Percentiles rank a stretch among this genome's conserved stretches.
These are phyloP conservation scores for Zophobas morio DNA, from an alignment of 1,140 invertebrate species.

Conservation along the genomic window DNA sequence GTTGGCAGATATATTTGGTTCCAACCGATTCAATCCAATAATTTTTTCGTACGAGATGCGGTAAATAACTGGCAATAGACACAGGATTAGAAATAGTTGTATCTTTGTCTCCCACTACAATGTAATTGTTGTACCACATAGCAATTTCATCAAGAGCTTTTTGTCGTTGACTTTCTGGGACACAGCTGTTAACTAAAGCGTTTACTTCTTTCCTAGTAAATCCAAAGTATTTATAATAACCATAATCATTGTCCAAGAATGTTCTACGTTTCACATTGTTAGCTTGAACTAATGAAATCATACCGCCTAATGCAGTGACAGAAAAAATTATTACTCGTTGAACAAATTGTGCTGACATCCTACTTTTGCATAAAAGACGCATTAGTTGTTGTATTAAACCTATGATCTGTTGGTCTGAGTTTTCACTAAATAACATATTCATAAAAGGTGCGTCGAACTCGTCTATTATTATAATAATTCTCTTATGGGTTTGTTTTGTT, in stretches of 20 bases:
- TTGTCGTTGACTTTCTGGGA: neutral
- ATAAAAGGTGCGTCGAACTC: neutral
- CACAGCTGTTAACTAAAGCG: neutral
- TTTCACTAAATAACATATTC: neutral
- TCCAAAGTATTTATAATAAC: neutral
- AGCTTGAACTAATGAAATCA: neutral
- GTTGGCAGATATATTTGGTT: neutral
- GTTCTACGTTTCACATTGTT: neutral
- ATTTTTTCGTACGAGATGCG: neutral
- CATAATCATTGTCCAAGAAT: neutral
- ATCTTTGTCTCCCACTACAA: neutral
- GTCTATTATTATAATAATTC: neutral
- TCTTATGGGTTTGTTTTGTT: neutral
- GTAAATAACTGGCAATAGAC: neutral
- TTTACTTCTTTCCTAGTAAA: neutral
- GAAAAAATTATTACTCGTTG: neutral
- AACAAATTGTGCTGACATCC: neutral
- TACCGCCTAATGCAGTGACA: neutral
- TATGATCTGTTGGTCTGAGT: neutral
- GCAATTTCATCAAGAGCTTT: constrained; percentile 2
- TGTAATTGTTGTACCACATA: neutral
- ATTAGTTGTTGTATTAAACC: neutral
- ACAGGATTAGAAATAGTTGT: neutral
- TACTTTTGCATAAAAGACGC: neutral
- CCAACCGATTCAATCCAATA: neutral